Base-by-base conservation (phyloP, 2,113 vertebrate species). In the Brachypteracias leptosomus region DNA sequence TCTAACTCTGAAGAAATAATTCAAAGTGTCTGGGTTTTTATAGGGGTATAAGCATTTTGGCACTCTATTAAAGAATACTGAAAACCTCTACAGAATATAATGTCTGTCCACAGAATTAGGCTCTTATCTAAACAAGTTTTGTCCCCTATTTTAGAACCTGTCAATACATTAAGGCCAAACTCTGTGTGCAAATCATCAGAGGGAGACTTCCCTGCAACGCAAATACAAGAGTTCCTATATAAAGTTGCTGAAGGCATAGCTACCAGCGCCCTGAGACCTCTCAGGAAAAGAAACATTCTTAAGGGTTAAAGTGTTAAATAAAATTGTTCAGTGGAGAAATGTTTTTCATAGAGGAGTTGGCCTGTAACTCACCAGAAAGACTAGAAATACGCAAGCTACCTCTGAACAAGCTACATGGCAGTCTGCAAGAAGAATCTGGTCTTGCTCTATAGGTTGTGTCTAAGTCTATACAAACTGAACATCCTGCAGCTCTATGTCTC, bases 251-350 rank as follows among this genome's bases (percentile, higher is more conserved):
- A 94, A 72, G 38, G 29, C 44, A 38, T n/a, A 79, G 44, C 55
- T 91, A 49, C 25, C 31, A 91, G n/a, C 20, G 24, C 7, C 21
- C 14, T 11, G 46, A 81, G 20, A 89, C 25, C 5, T 57, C 17
- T 52, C 29, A 3, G 8, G 14, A 9, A 36, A 65, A 6, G 82
- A 15, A 33, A 18, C 4, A 38, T 3, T 20, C 1, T 0, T 25
- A 46, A 62, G 19, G 71, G 7, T 51, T 58, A 40, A 92, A 95
- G 47, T 72, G 15, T 88, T 87, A 89, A 84, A 77, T 19, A 90
- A 57, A 74, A 66, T 18, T 74, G 26, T 77, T 77, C n/a, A 29
- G 2, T 71, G 68, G 77, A 89, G 59, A 77, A 88, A 83, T 61
- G 15, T 65, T 59, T n/a, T 89, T 75, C 38, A 6, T 4, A 62